Evolutionary conservation across 1,140 invertebrate species (phyloP), one percentile per base, ranked within the genome.

Genomic region (Brachionus koreanus): DNA sequence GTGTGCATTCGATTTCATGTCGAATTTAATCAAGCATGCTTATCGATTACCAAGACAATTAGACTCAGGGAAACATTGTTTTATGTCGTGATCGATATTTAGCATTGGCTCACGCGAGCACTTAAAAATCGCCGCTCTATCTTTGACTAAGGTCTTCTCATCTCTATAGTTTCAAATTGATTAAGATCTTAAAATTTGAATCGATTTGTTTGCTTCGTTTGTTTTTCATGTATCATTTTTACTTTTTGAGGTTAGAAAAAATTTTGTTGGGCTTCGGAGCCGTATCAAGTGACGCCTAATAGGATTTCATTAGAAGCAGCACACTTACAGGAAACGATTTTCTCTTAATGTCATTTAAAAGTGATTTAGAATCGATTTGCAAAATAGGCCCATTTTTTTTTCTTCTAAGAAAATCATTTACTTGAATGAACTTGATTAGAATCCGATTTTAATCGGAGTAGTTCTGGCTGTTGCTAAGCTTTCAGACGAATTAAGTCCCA

Each of bases 131-230:
- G 49, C 49, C 49, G 49, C 49, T 23, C 49, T 57, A 23, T 57
- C 49, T 57, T 57, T 57, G 49, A 57, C 49, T 7, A 57, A 57
- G 49, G 49, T 57, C 49, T 57, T 57, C 49, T 57, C 49, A 57
- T 57, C 49, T 57, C 49, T 57, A 57, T 57, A 57, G 49, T 57
- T 57, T 57, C n/a, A 57, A 57, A 57, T 57, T 57, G 49, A 57
- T 57, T 57, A 57, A 57, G 49, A 57, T 57, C 49, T 57, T 57
- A 19, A 57, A 57, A 19, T 57, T 57, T 57, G 49, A 57, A 57
- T 57, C 49, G 49, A 57, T 57, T 57, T 57, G n/a, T 57, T 57
- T 57, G 49, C 49, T 25, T 57, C 16, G 16, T 57, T 57, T 57
- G 49, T 57, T 57, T 57, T 57, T 16, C 9, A 57, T 57, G 49